Conservation (phyloP, 2,797 vertebrate genomes). For the Acipenser oxyrinchus region DNA sequence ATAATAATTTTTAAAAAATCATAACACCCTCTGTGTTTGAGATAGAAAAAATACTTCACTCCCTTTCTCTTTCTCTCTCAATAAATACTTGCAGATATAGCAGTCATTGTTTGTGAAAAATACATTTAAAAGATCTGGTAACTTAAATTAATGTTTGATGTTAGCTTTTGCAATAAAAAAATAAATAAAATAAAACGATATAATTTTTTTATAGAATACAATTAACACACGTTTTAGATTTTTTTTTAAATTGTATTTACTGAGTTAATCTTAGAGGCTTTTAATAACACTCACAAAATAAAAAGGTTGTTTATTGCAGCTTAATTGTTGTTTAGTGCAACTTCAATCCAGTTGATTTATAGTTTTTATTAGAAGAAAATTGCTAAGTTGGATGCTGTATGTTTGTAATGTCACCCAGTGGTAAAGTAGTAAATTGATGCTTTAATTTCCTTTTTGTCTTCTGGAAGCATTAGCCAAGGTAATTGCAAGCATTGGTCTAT, state of each 20-base stretch:
- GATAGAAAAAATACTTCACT: no score
- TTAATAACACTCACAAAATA: neutral
- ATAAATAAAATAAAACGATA: neutral
- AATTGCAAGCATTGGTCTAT: constrained; percentile 1
- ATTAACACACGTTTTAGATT: neutral
- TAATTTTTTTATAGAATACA: neutral
- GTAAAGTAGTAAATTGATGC: neutral
- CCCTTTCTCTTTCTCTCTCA: no score
- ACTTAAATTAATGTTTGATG: neutral
- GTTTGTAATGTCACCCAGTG: neutral
- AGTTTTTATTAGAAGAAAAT: neutral
- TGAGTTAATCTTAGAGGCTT: neutral
- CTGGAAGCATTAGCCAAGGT: neutral
- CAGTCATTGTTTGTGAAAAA: no score
- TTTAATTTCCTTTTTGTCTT: neutral
- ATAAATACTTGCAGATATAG: no score
- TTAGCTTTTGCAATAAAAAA: neutral
- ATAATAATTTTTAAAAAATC: no score
- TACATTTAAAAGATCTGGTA: no score
- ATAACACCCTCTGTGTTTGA: no score
- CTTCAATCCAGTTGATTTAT: neutral
- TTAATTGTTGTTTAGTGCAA: neutral
- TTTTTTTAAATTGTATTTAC: neutral
- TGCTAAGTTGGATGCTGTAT: neutral
- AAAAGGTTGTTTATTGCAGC: neutral